phyloP scores from a whole-genome alignment of 1,140 invertebrate species.

The Proctacanthus coquilletti region DNA sequence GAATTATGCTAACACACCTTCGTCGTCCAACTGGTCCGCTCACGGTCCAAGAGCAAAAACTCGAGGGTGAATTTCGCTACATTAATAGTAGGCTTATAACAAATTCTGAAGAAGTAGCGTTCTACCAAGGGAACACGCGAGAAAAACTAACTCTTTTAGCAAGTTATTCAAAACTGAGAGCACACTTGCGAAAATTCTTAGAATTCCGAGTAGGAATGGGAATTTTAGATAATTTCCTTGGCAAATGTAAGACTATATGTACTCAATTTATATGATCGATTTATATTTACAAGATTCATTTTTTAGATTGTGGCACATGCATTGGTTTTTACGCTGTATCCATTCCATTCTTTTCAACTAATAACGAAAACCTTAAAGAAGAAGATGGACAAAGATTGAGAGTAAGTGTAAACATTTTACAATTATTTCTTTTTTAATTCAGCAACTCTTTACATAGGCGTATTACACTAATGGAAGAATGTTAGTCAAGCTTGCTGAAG shows the following conservation, averaged over 20 bases:
- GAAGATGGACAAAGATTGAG: slow-evolving; percentile 52
- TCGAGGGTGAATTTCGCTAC: slow-evolving; percentile 95
- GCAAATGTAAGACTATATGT: slow-evolving; percentile 62
- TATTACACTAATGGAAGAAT: slow-evolving; percentile 96
- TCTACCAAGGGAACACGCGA: slow-evolving; percentile 82
- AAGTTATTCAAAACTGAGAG: slow-evolving; percentile 79
- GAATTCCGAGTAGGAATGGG: slow-evolving; percentile 88
- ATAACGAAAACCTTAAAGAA: slow-evolving; percentile 44
- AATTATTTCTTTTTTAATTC: slow-evolving; percentile 7
- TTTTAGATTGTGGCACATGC: slow-evolving; percentile 77
- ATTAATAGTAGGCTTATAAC: slow-evolving; percentile 93
- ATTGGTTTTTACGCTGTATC: slow-evolving; percentile 93
- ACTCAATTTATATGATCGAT: no score
- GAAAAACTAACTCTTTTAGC: slow-evolving; percentile 78
- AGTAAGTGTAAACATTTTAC: slow-evolving; percentile 30
- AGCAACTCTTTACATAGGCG: slow-evolving; percentile 29
- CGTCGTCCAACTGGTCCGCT: slow-evolving; percentile 67
- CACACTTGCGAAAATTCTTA: slow-evolving; percentile 77
- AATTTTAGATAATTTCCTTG: slow-evolving; percentile 88
- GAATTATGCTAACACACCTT: slow-evolving; percentile 61
- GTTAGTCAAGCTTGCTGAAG: slow-evolving; percentile 92
- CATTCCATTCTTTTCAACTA: slow-evolving; percentile 86
- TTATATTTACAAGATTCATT: no score
- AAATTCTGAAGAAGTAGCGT: slow-evolving; percentile 95
- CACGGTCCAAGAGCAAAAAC: slow-evolving; percentile 86